phyloP scores from a whole-genome alignment of 1,140 invertebrate genomes.

The Onthophagus taurus region DNA sequence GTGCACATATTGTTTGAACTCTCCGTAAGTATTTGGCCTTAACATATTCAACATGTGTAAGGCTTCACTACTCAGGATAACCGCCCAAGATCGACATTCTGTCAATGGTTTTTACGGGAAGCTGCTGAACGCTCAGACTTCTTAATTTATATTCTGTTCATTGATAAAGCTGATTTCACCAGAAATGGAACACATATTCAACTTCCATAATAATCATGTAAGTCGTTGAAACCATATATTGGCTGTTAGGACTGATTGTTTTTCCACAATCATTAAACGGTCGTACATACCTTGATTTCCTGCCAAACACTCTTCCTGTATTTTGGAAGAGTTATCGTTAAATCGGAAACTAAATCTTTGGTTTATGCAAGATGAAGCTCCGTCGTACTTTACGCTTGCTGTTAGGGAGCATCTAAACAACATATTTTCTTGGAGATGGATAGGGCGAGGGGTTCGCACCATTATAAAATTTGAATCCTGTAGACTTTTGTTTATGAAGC shows the following conservation, averaged over 20 bases:
- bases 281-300: conserved; percentile 25
- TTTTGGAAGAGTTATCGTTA: conserved; percentile 22
- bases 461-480: neutral
- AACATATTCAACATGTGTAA: no score
- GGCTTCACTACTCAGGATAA: no score
- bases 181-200: conserved; percentile 14
- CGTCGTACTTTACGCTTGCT: conserved; percentile 18
- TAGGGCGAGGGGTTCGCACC: neutral
- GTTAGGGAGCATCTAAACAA: conserved; percentile 5
- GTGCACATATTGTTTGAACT: no score
- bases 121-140: conserved; percentile 1
- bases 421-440: neutral
- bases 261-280: conserved; percentile 26
- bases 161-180: conserved; percentile 9
- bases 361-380: conserved; percentile 30
- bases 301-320: conserved; percentile 19
- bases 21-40: no score
- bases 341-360: conserved; percentile 22
- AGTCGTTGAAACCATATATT: conserved; percentile 12
- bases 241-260: conserved; percentile 32
- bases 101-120: conserved; percentile 11
- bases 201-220: conserved; percentile 12
- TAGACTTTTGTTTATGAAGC: conserved; percentile 5
- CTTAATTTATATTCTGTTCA: conserved; percentile 1
- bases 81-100: no score